Evolutionary conservation across 2,797 vertebrate genomes (phyloP), one percentile per base, ranked within the genome.

Genomic region (Coendou prehensilis): DNA sequence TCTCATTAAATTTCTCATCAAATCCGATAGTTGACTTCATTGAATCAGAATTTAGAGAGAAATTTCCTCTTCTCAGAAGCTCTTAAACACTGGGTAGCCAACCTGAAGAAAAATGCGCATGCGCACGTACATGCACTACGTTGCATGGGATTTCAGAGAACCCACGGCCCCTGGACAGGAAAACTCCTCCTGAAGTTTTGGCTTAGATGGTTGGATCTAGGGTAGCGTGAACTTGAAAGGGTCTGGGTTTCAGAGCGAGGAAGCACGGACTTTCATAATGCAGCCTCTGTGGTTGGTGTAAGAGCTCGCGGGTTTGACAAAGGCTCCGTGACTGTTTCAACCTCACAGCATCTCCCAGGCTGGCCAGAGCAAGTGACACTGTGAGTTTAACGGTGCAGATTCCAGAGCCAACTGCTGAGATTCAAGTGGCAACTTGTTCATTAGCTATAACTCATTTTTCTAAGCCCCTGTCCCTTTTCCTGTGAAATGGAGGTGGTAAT

Each of bases 361-460:
- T 61, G 30, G 50, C 37, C 5, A 82, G 78, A 79, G 41, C 14
- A 93, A 84, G 37, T 50, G 69, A 45, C 6, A 5, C 37, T 50
- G 5, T 73, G 33, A 33, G 23, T 50, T 87, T 80, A 63, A 47
- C 37, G 50, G 41, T 22, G 8, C 22, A 45, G 28, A 47, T 56
- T 89, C 41, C 33, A 33, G 54, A 81, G 9, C 17, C 59, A 50
- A 20, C 50, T 23, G n/a, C 82, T 84, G 50, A 57, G 61, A 45
- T 83, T 85, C 64, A 96, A 88, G 89, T 41, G 8, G 3, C 30
- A 71, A 33, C 52, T 61, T 88, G 71, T 50, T 93, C 89, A 63
- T 64, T 26, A 76, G n/a, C 11, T 93, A n/a, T 47, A 37, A 56
- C 56, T 95, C 63, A 71, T 45, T n/a, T 64, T 93, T 94, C 15